Evolutionary conservation across 2,797 vertebrate species (phyloP).

Genomic region (Rhinella marina): DNA sequence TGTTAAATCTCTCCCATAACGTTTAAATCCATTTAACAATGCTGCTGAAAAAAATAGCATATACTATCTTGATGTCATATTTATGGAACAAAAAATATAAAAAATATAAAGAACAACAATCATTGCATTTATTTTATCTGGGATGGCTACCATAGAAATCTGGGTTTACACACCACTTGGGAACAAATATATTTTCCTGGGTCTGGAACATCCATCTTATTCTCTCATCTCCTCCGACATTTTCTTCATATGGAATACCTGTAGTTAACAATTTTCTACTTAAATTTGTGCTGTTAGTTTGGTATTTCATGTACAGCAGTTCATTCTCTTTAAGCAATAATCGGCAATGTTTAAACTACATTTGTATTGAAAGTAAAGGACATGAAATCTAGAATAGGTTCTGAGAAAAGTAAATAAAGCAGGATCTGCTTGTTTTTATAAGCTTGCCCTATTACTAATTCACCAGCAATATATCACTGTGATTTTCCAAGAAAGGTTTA

Average conservation of each 20-base stretch:
- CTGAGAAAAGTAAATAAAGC: conserved; percentile 47
- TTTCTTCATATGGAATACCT: not conserved
- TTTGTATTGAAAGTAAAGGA: conserved; percentile 23
- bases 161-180: not conserved
- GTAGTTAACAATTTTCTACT: not conserved
- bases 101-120: too few relatives aligned
- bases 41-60: too few relatives aligned
- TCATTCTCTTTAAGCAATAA: not conserved
- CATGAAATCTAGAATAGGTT: conserved; percentile 23
- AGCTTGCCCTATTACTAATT: conserved; percentile 48
- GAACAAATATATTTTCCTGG: not conserved
- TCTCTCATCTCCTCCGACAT: not conserved
- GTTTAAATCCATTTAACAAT: too few relatives aligned
- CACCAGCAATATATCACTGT: conserved; percentile 41
- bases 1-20: too few relatives aligned
- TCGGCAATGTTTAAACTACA: conserved; percentile 17
- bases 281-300: not conserved
- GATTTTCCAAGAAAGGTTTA: conserved; percentile 31
- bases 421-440: conserved; percentile 27
- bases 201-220: not conserved
- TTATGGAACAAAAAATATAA: too few relatives aligned
- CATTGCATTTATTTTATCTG: not conserved
- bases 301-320: not conserved
- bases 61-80: too few relatives aligned
- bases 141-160: not conserved